Base-by-base conservation (phyloP, 2,888 invertebrate species). In the Idaea aversata region DNA sequence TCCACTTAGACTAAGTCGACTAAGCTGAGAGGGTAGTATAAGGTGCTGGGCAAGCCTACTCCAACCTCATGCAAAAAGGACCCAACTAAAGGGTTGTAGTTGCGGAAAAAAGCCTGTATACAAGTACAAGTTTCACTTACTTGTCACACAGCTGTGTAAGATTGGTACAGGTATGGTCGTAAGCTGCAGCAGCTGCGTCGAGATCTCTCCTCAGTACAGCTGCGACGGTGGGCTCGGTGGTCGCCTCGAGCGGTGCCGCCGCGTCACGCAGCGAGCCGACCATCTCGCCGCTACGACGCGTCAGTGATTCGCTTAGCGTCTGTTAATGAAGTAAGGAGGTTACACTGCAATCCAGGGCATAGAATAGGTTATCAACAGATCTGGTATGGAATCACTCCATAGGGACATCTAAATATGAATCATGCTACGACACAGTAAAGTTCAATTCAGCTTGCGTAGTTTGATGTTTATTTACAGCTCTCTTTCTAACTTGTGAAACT, bases 141-240 rank as follows among this genome's bases (percentile, higher is more conserved):
- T 94, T 94, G 76, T 93, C 95, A 85, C 96, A 97, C 74, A 97
- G 94, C 75, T 96, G 95, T 73, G 95, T 95, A 72, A 97, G 94
- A 84, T 96, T 96, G 74, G 94, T 93, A 83, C 96, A 95, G n/a
- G 97, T 97, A 78, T 96, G 96, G 77, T 96, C 95, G 94, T 97
- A 97, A 58, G 97, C 96, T 5, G 95, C 94, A 15, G 96, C 96
- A 15, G 97, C 97, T 79, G 96, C 95, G 83, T 96, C 95, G 61
- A 97, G 95, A 62, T 96, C 96, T 2, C 95, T 94, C 73, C 95
- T 94, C 70, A 97, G 95, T 77, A 94, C 94, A 69, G 95, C 95
- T 10, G 96, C 95, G 65, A 97, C 95, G 77, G 95, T 94, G 0
- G 96, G 94, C 79, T 95, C 94, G 80, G 96, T 95, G 79, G 94